Percentiles rank a stretch among this genome's conserved stretches.
phyloP scores from a whole-genome alignment of 1,140 invertebrate species.

The Aphis gossypii region DNA sequence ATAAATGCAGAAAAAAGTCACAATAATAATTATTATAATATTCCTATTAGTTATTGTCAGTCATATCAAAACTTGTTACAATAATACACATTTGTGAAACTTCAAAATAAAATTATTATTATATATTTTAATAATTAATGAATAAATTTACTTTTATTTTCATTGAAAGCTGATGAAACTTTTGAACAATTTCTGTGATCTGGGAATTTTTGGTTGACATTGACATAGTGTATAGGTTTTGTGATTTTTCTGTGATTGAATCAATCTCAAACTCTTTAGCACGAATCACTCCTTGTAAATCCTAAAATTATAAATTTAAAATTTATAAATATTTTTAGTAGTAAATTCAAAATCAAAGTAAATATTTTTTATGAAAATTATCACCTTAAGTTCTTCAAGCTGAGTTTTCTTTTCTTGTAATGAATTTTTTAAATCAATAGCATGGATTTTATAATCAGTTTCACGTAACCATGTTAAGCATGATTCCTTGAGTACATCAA shows the following conservation, averaged over 20 bases:
- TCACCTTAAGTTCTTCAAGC: slow-evolving; percentile 75
- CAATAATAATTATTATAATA: not conserved
- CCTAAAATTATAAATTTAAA: slow-evolving; percentile 64
- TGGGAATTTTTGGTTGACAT: slow-evolving; percentile 73
- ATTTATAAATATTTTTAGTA: not conserved
- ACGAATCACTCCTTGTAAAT: slow-evolving; percentile 84
- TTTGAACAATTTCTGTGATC: slow-evolving; percentile 85
- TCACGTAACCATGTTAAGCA: slow-evolving; percentile 88
- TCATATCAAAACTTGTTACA: not conserved
- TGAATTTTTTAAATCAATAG: slow-evolving; percentile 85
- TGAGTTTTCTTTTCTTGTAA: slow-evolving; percentile 84
- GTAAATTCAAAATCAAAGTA: not conserved
- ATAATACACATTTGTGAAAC: not conserved
- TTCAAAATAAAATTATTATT: not conserved
- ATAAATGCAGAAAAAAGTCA: not conserved
- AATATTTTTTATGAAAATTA: not conserved
- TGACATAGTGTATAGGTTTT: slow-evolving; percentile 78
- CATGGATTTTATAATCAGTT: slow-evolving; percentile 86
- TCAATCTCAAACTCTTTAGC: slow-evolving; percentile 94
- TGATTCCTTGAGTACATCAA: slow-evolving; percentile 85
- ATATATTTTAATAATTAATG: not conserved
- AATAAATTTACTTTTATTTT: slow-evolving; percentile 76
- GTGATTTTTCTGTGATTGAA: slow-evolving; percentile 87
- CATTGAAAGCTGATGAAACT: slow-evolving; percentile 87
- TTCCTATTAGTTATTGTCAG: not conserved